Evolutionary conservation across 1,140 invertebrate genomes (phyloP).

Genomic region (Drosophila oshimai): DNA sequence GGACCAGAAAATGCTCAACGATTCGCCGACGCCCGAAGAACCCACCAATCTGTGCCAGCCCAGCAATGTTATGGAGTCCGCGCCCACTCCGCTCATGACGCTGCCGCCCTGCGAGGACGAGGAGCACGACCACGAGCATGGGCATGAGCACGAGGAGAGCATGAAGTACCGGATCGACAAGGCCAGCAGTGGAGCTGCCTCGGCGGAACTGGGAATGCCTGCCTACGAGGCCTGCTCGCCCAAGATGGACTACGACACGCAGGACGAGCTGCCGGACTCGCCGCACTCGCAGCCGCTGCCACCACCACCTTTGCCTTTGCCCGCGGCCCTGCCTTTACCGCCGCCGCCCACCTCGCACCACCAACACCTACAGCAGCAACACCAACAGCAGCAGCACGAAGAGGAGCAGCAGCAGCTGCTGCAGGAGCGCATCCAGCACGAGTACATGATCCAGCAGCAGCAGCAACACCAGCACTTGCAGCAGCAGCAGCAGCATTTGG

Average conservation of each 20-base stretch:
- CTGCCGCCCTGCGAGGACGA: constrained; percentile 54
- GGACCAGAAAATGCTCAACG: constrained; percentile 56
- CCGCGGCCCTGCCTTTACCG: constrained; percentile 21
- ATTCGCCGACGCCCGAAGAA: constrained; percentile 62
- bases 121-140: constrained; percentile 24
- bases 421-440: constrained; percentile 72
- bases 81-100: constrained; percentile 29
- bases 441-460: constrained; percentile 70
- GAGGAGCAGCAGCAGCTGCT: constrained; percentile 57
- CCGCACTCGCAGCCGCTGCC: constrained; percentile 60
- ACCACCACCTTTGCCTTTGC: constrained; percentile 35
- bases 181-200: constrained; percentile 53
- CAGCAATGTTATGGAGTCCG: constrained; percentile 37
- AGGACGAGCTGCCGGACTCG: constrained; percentile 61
- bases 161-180: constrained; percentile 67
- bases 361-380: constrained; percentile 45
- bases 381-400: constrained; percentile 57
- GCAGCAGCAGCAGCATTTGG: constrained; percentile 70
- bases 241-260: constrained; percentile 72
- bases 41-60: constrained; percentile 66
- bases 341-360: constrained; percentile 46
- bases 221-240: constrained; percentile 60
- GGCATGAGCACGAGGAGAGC: constrained; percentile 43
- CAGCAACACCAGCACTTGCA: constrained; percentile 70
- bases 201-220: constrained; percentile 62